Evolutionary conservation across 2,888 invertebrate genomes (phyloP).

Genomic region (Adelphocoris suturalis): DNA sequence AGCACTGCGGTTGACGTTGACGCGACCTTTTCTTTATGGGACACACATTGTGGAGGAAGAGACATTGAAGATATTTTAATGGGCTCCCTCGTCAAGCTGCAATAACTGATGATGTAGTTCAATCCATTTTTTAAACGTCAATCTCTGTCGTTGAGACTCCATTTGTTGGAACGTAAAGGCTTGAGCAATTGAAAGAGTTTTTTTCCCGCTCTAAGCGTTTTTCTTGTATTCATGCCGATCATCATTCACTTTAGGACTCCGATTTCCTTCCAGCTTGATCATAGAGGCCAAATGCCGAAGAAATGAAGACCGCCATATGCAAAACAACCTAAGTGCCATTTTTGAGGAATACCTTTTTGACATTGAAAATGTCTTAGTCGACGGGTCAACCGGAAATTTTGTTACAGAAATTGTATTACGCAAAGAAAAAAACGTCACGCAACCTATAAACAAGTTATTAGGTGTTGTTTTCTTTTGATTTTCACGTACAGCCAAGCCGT

Average conservation of each 20-base stretch:
- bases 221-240: not conserved
- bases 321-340: too few relatives aligned
- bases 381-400: too few relatives aligned
- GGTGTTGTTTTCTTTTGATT: too few relatives aligned
- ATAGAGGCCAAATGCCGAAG: too few relatives aligned
- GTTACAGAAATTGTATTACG: too few relatives aligned
- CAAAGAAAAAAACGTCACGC: too few relatives aligned
- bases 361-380: too few relatives aligned
- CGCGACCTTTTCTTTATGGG: slow-evolving; percentile 26
- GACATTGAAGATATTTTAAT: slow-evolving; percentile 34
- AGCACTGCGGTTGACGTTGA: slow-evolving; percentile 30
- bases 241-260: not conserved
- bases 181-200: not conserved
- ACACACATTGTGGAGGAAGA: slow-evolving; percentile 26
- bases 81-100: slow-evolving; percentile 26
- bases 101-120: slow-evolving; percentile 34
- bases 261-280: not conserved
- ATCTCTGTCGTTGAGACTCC: slow-evolving; percentile 23
- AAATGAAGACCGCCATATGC: too few relatives aligned
- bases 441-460: too few relatives aligned
- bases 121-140: slow-evolving; percentile 34
- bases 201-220: not conserved
- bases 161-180: not conserved
- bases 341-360: too few relatives aligned
- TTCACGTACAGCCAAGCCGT: too few relatives aligned